Percentiles rank a stretch among this genome's conserved stretches.
phyloP scores from a whole-genome alignment of 1,140 invertebrate genomes.

The Galendromus occidentalis region DNA sequence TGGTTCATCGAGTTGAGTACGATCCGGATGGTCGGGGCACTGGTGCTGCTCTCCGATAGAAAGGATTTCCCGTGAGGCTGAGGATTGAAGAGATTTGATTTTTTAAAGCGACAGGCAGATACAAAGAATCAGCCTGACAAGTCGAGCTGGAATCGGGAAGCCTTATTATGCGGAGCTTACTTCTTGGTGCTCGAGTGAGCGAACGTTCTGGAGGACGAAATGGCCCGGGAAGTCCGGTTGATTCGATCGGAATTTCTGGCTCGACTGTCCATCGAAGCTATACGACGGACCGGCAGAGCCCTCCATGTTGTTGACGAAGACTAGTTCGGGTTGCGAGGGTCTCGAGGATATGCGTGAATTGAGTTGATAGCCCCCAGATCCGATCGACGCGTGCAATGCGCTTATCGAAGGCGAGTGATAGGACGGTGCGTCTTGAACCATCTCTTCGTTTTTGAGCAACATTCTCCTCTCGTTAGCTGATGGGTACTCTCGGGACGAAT shows the following conservation, averaged over 20 bases:
- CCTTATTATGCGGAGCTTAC: too few relatives aligned
- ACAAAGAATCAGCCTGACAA: too few relatives aligned
- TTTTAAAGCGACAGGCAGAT: neutral
- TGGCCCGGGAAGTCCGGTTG: neutral
- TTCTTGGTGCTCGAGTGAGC: neutral
- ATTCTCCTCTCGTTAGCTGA: neutral
- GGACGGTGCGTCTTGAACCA: slow-evolving; percentile 1
- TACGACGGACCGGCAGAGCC: neutral
- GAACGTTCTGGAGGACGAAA: neutral
- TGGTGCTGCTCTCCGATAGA: neutral
- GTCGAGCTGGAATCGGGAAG: too few relatives aligned
- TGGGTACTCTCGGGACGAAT: neutral
- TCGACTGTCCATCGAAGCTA: neutral
- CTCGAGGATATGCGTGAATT: neutral
- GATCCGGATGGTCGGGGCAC: neutral
- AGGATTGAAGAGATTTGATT: neutral
- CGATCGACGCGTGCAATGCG: neutral
- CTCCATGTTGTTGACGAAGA: neutral
- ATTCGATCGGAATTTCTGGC: neutral
- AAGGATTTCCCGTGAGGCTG: neutral
- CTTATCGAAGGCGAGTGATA: slow-evolving; percentile 2
- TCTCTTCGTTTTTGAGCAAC: neutral
- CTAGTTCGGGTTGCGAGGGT: neutral
- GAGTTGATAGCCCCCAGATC: neutral
- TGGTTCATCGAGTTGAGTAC: slow-evolving; percentile 4